These are phyloP conservation scores for Cyrtonyx montezumae DNA, from an alignment of 2,113 vertebrate species.

Conservation along the genomic window DNA sequence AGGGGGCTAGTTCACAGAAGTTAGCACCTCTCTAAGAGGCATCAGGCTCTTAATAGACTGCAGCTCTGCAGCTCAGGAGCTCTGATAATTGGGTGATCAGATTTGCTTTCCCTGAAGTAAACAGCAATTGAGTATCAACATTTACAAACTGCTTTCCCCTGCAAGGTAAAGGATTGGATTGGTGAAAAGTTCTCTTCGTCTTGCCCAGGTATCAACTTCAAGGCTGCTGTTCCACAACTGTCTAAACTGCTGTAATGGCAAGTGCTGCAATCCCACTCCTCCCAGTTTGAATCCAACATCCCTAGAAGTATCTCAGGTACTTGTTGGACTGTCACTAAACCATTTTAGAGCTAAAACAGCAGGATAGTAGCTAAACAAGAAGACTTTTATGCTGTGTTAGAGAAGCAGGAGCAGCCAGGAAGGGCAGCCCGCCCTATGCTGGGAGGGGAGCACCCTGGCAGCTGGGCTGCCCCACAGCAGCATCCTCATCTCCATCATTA, in stretches of 20 bases:
- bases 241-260: conserved; percentile 34
- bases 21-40: background rate
- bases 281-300: conserved; percentile 19
- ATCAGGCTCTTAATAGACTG: background rate
- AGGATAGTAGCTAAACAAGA: background rate
- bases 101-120: background rate
- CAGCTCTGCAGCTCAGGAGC: background rate
- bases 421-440: background rate
- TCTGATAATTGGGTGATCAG: background rate
- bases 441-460: background rate
- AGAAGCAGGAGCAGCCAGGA: background rate
- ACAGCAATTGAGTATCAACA: conserved; percentile 5
- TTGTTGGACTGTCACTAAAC: conserved; percentile 35
- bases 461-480: background rate
- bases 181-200: conserved; percentile 25
- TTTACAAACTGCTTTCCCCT: conserved; percentile 4
- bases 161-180: background rate
- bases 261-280: conserved; percentile 13
- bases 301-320: conserved; percentile 7
- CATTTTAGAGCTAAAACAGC: conserved; percentile 13
- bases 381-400: background rate
- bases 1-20: background rate
- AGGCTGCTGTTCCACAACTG: conserved; percentile 16
- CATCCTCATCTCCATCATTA: background rate
- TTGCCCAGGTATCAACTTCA: conserved; percentile 28